phyloP scores from a whole-genome alignment of 2,113 vertebrate species.

The Tenrec ecaudatus region DNA sequence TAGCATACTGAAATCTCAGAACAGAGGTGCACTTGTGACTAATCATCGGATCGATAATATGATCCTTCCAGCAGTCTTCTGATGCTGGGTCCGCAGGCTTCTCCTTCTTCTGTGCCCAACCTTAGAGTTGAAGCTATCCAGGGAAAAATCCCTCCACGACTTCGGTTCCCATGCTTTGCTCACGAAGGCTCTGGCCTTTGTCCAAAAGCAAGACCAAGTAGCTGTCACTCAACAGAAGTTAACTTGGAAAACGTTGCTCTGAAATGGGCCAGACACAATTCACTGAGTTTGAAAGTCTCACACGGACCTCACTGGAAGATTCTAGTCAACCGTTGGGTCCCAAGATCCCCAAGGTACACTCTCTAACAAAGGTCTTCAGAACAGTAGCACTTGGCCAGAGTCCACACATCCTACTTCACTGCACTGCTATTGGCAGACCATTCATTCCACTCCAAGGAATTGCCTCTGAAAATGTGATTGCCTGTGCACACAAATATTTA shows the following conservation, averaged over 20 bases:
- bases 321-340: background rate
- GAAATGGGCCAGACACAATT: background rate
- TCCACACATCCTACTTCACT: background rate
- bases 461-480: too few species aligned
- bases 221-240: constrained; percentile 16
- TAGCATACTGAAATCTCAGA: constrained; percentile 40
- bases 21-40: constrained; percentile 4
- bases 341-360: background rate
- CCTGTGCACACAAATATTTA: too few species aligned
- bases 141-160: background rate
- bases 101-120: background rate
- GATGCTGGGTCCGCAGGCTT: background rate
- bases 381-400: background rate
- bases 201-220: background rate
- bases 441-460: background rate
- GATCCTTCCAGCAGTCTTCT: background rate
- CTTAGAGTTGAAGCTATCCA: background rate
- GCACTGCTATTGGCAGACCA: background rate
- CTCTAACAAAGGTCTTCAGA: background rate
- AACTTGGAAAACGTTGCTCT: constrained; percentile 44
- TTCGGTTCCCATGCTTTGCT: background rate
- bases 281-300: background rate
- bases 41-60: constrained; percentile 17
- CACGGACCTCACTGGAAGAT: background rate
- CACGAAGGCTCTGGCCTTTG: too few species aligned